These are phyloP conservation scores for Sebastes schlegelii DNA, from an alignment of 2,113 vertebrate species.

Conservation along the genomic window DNA sequence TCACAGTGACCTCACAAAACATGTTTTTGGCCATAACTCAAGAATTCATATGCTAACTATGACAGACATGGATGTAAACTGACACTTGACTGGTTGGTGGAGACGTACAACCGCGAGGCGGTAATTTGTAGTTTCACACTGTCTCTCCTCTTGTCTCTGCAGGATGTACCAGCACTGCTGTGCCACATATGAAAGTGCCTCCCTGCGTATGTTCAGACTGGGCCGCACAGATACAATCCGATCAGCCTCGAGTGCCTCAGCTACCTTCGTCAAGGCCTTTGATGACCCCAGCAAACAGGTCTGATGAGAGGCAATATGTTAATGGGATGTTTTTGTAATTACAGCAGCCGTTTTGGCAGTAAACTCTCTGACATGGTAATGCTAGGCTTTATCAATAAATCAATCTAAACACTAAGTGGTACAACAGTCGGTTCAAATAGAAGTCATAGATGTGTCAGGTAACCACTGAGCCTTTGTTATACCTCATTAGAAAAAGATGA, in stretches of 20 bases:
- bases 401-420: no score
- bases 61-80: no score
- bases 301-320: constrained; percentile 24
- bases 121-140: neutral
- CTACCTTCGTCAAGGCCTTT: constrained; percentile 88
- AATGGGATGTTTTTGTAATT: no score
- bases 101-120: no score
- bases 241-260: constrained; percentile 86
- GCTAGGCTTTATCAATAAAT: neutral
- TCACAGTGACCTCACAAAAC: no score
- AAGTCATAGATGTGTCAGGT: neutral
- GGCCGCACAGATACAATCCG: constrained; percentile 96
- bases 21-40: no score
- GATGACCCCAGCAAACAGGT: constrained; percentile 86
- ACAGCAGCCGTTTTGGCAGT: neutral
- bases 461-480: neutral
- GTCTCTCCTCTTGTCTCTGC: neutral
- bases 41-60: no score
- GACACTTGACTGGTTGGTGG: no score
- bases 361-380: neutral
- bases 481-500: neutral
- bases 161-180: constrained; percentile 88
- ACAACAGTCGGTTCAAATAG: neutral
- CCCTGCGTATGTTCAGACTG: constrained; percentile 91
- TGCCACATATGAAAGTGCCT: constrained; percentile 94